These are phyloP conservation scores for Caloenas nicobarica DNA, from an alignment of 2,113 vertebrate genomes.

Conservation along the genomic window DNA sequence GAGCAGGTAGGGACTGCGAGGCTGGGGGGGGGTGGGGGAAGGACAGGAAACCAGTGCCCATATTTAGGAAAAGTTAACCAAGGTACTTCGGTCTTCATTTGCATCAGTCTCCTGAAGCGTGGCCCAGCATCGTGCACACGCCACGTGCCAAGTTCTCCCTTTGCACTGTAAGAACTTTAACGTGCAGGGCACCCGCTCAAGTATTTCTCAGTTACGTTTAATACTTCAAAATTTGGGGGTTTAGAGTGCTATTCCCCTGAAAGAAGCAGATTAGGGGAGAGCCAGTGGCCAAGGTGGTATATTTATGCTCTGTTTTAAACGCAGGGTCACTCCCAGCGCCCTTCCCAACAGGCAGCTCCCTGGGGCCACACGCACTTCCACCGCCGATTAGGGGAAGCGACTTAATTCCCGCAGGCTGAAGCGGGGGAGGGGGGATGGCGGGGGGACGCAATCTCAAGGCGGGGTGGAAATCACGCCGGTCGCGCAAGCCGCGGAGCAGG, in stretches of 20 bases:
- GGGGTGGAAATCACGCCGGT: neutral
- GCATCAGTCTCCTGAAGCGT: neutral
- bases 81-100: neutral
- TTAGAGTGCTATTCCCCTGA: neutral
- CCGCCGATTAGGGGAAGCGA: neutral
- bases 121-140: too few species aligned
- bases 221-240: too few species aligned
- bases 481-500: neutral
- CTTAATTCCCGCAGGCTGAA: neutral
- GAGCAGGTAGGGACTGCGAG: neutral
- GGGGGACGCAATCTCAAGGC: neutral
- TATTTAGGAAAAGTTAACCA: neutral
- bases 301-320: accelerated
- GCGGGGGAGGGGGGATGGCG: too few species aligned
- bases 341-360: neutral
- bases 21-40: too few species aligned
- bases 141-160: neutral
- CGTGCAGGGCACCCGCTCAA: accelerated
- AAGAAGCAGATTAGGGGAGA: neutral
- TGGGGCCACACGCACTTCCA: neutral
- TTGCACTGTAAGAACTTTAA: accelerated
- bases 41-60: neutral
- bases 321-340: neutral
- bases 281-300: neutral
- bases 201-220: too few species aligned